Evolutionary conservation across 2,888 invertebrate genomes (phyloP).

Genomic region (Sepioteuthis lessoniana): DNA sequence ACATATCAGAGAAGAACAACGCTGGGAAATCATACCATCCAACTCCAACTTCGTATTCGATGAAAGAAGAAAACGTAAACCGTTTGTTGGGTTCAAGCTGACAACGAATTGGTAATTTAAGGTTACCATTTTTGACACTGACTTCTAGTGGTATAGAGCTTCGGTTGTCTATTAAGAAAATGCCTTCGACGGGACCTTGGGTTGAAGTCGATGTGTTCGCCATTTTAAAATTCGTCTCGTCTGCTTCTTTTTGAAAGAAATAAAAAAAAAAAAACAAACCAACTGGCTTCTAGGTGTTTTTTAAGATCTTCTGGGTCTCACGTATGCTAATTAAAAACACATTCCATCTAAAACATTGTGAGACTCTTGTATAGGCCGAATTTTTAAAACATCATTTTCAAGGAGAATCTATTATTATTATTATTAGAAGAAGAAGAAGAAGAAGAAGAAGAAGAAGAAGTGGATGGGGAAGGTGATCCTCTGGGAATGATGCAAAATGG

Average conservation of each 20-base stretch:
- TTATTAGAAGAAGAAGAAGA: no score
- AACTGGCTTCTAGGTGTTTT: no score
- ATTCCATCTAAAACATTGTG: no score
- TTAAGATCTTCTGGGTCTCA: no score
- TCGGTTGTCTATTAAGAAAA: background rate
- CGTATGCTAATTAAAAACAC: no score
- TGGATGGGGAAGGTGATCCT: no score
- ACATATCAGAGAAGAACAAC: background rate
- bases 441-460: no score
- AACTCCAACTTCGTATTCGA: background rate
- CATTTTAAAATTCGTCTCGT: background rate
- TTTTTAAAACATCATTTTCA: no score
- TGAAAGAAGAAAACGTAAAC: background rate
- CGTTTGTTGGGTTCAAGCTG: background rate
- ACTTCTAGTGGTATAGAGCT: background rate
- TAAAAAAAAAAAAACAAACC: background rate
- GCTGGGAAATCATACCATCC: background rate
- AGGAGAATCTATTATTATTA: no score
- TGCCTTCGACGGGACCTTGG: accelerated
- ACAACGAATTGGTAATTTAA: background rate
- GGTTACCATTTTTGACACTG: background rate
- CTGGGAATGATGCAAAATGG: no score
- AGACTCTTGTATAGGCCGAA: no score
- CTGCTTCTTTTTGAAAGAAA: background rate
- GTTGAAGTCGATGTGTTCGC: no score